Evolutionary conservation across 2,113 vertebrate species (phyloP), one percentile per base, ranked within the genome.

Genomic region (Ictalurus furcatus): DNA sequence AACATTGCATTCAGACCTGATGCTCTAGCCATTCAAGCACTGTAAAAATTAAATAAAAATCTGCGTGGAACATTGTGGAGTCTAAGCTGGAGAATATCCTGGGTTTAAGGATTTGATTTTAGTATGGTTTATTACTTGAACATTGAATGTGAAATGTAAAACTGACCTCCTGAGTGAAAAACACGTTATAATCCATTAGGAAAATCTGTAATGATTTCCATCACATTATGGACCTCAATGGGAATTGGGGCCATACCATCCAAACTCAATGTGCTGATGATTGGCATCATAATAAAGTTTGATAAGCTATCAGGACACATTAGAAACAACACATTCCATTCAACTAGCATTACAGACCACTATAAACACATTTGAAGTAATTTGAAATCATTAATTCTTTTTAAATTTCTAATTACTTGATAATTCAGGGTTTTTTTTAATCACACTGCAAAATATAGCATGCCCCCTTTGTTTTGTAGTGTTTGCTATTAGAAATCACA

Each of bases 41-140:
- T 25, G 28, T 48, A 37, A 67, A 54, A 65, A 71, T n/a, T 1
- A 52, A 48, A 48, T 48, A 7, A 11, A 52, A 52, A 52, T 25
- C 4, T 25, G 9, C 19, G n/a, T 90, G 73, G 28, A 59, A 54
- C 4, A 56, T 58, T 48, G 56, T 74, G 40, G 56, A 58, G 21
- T 82, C 23, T 21, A 63, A 40, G 71, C 14, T 87, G 61, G 85
- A 37, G 48, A 81, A 25, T 28, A 34, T 73, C 19, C 44, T 6
- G 6, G 40, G n/a, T 69, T 87, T 56, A 23, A 84, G 6, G 40
- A 28, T 69, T 84, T 56, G 40, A 87, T 81, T 59, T 85, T 21
- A 54, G 52, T 34, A 25, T 25, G 23, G 17, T 74, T 73, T 6
- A 30, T 65, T 65, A 67, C 3, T n/a, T 67, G 65, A 71, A 16